Evolutionary conservation across 1,140 invertebrate genomes (phyloP).

Genomic region (Trissolcus basalis): DNA sequence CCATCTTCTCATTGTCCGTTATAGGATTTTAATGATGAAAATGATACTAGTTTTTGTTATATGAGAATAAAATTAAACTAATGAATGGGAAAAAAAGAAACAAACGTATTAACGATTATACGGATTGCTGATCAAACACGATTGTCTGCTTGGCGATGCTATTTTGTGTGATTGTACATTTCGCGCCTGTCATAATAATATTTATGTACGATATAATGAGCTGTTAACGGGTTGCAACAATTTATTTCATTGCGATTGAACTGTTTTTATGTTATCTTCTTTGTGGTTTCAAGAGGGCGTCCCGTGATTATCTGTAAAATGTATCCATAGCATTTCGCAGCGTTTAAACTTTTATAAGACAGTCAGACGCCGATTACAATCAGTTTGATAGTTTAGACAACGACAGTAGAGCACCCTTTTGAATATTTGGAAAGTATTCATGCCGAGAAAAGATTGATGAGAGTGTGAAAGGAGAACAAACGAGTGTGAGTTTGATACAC

Average conservation of each 20-base stretch:
- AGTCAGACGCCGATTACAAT: conserved; percentile 18
- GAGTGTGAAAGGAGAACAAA: not conserved
- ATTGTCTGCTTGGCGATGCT: conserved; percentile 73
- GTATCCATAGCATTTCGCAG: conserved; percentile 19
- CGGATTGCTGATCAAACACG: conserved; percentile 49
- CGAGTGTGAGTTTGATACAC: conserved; percentile 31
- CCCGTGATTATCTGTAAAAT: conserved; percentile 34
- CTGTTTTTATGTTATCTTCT: conserved; percentile 5
- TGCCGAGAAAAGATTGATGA: conserved; percentile 3
- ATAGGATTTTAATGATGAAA: conserved; percentile 69
- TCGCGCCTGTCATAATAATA: conserved; percentile 29
- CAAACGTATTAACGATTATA: conserved; percentile 15
- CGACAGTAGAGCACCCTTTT: conserved; percentile 23
- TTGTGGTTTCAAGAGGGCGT: conserved; percentile 8
- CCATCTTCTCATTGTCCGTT: conserved; percentile 74
- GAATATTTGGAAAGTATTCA: conserved; percentile 47
- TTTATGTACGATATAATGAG: conserved; percentile 52
- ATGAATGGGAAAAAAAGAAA: conserved; percentile 4
- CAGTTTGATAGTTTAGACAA: conserved; percentile 22
- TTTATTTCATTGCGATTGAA: conserved; percentile 12
- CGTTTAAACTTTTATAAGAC: conserved; percentile 22
- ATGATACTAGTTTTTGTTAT: conserved; percentile 71
- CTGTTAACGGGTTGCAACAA: conserved; percentile 18
- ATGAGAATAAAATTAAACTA: conserved; percentile 55
- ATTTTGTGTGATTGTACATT: conserved; percentile 68